Evolutionary conservation across 2,113 vertebrate genomes (phyloP).

Genomic region (Cebidichthys violaceus): DNA sequence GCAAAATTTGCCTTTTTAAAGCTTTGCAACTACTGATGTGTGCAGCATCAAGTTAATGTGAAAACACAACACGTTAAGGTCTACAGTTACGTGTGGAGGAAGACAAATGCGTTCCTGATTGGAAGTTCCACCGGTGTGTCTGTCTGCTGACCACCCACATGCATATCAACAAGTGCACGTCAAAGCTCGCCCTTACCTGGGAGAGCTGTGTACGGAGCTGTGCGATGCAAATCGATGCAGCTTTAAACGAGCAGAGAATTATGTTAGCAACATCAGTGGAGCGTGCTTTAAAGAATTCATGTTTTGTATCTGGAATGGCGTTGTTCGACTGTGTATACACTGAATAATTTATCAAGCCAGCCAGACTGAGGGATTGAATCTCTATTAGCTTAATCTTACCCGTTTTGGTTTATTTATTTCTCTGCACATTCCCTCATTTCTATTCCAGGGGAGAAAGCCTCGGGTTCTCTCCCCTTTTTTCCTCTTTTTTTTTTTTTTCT

Average conservation of each 20-base stretch:
- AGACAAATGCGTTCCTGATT: conserved; percentile 49
- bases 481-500: conserved; percentile 14
- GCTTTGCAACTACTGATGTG: conserved; percentile 31
- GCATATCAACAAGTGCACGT: conserved; percentile 67
- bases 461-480: conserved; percentile 30
- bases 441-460: conserved; percentile 64
- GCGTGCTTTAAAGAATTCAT: conserved; percentile 82
- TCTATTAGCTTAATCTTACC: conserved; percentile 85
- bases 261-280: conserved; percentile 80
- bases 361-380: conserved; percentile 84
- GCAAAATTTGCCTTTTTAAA: conserved; percentile 45
- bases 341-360: conserved; percentile 86
- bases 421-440: conserved; percentile 75
- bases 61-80: conserved; percentile 63
- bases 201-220: conserved; percentile 64
- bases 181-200: conserved; percentile 61
- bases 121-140: conserved; percentile 49
- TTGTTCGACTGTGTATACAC: conserved; percentile 79
- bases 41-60: conserved; percentile 38
- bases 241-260: conserved; percentile 83
- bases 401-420: conserved; percentile 84
- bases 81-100: conserved; percentile 51
- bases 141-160: conserved; percentile 54
- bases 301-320: conserved; percentile 83
- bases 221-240: conserved; percentile 77